Evolutionary conservation across 2,888 invertebrate species (phyloP).

Genomic region (Phortica magna): DNA sequence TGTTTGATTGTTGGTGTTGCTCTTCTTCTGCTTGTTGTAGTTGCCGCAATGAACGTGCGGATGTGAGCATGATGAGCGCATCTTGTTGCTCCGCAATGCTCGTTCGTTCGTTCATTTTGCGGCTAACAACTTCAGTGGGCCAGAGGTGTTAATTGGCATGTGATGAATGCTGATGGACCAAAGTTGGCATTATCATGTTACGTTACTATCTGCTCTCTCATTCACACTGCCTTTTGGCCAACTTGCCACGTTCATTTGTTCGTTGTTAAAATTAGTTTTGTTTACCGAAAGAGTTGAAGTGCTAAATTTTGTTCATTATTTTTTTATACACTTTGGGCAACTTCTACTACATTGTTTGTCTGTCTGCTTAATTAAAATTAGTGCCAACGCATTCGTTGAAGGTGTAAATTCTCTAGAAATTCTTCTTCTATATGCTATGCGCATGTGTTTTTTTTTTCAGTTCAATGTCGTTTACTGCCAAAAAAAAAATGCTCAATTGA

Average conservation of each 20-base stretch:
- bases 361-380: slow-evolving; percentile 10
- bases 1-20: slow-evolving; percentile 22
- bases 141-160: slow-evolving; percentile 32
- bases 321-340: not conserved
- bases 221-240: not conserved
- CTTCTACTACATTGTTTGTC: slow-evolving; percentile 4
- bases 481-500: no score
- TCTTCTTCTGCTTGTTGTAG: not conserved
- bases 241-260: not conserved
- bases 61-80: slow-evolving; percentile 19
- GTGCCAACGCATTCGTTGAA: not conserved
- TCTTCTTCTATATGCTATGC: no score
- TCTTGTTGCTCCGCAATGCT: not conserved
- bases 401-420: slow-evolving; percentile 18
- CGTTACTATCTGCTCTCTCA: not conserved
- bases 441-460: no score
- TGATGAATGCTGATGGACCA: slow-evolving; percentile 24
- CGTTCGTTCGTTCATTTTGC: not conserved
- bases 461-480: not conserved
- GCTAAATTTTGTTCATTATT: not conserved
- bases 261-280: not conserved
- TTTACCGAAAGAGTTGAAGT: slow-evolving; percentile 1
- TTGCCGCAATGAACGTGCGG: not conserved
- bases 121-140: not conserved
- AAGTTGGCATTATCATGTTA: slow-evolving; percentile 23